Evolutionary conservation across 2,888 invertebrate genomes (phyloP).

Genomic region (Oligia latruncula): DNA sequence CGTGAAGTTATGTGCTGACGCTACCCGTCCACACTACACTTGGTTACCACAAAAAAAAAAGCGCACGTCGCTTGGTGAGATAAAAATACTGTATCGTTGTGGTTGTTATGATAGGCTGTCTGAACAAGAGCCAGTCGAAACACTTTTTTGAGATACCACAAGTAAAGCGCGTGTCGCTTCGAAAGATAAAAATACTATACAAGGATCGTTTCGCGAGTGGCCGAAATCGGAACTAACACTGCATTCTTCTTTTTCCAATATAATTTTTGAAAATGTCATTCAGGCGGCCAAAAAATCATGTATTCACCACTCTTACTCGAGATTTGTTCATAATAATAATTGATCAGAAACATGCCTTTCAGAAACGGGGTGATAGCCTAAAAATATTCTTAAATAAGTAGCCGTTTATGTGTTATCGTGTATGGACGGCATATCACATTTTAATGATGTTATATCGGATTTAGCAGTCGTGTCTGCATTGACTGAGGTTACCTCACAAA

Average conservation of each 20-base stretch:
- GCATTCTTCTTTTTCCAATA: not conserved
- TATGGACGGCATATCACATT: constrained; percentile 53
- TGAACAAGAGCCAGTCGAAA: too few relatives aligned
- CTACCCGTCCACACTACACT: too few relatives aligned
- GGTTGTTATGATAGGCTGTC: too few relatives aligned
- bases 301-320: not conserved
- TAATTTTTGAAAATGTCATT: not conserved
- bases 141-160: too few relatives aligned
- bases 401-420: constrained; percentile 34
- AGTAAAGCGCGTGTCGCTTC: too few relatives aligned
- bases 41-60: too few relatives aligned
- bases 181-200: too few relatives aligned
- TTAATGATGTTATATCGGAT: constrained; percentile 10
- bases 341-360: not conserved
- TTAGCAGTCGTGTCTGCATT: not conserved
- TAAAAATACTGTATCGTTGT: too few relatives aligned
- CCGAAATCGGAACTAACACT: not conserved
- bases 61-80: too few relatives aligned
- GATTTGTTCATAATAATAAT: not conserved
- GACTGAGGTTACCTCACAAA: not conserved
- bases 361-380: constrained; percentile 11
- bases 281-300: not conserved
- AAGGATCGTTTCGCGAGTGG: not conserved
- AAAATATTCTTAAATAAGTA: constrained; percentile 19
- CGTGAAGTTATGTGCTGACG: too few relatives aligned